phyloP scores from a whole-genome alignment of 2,888 invertebrate genomes.

The Arge pagana region DNA sequence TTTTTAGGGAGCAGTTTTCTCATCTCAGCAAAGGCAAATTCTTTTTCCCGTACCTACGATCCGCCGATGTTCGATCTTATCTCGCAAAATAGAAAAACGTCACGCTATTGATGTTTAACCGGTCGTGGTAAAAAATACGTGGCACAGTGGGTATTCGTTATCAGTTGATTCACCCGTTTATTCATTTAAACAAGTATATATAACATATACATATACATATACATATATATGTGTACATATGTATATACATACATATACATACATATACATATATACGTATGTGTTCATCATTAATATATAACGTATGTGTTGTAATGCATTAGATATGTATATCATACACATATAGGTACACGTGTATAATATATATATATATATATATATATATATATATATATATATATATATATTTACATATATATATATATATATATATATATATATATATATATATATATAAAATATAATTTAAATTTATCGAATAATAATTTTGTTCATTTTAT shows the following conservation, averaged over 20 bases:
- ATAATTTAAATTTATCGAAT: slow-evolving; percentile 42
- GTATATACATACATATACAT: background rate
- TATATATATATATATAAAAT: slow-evolving; percentile 32
- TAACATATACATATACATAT: slow-evolving; percentile 28
- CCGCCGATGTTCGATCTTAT: too few species aligned
- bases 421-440: slow-evolving; percentile 1
- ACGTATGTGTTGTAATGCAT: slow-evolving; percentile 27
- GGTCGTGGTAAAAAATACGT: too few species aligned
- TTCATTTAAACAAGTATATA: slow-evolving; percentile 50
- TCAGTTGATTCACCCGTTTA: slow-evolving; percentile 46
- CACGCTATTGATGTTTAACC: too few species aligned
- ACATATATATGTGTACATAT: too few species aligned
- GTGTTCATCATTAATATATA: slow-evolving; percentile 20
- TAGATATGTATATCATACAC: slow-evolving; percentile 26
- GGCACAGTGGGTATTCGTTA: too few species aligned
- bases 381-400: slow-evolving; percentile 25
- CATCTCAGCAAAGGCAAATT: too few species aligned
- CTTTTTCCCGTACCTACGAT: too few species aligned
- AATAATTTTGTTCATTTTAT: slow-evolving; percentile 25
- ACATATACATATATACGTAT: slow-evolving; percentile 32
- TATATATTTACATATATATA: slow-evolving; percentile 23
- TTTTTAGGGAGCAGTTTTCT: too few species aligned
- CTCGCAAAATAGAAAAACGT: too few species aligned
- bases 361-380: slow-evolving; percentile 24
- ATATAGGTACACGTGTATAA: slow-evolving; percentile 24